Percentiles rank a stretch among this genome's conserved stretches.
Conservation (phyloP, 2,888 invertebrate genomes). For the Shargacucullia verbasci region DNA sequence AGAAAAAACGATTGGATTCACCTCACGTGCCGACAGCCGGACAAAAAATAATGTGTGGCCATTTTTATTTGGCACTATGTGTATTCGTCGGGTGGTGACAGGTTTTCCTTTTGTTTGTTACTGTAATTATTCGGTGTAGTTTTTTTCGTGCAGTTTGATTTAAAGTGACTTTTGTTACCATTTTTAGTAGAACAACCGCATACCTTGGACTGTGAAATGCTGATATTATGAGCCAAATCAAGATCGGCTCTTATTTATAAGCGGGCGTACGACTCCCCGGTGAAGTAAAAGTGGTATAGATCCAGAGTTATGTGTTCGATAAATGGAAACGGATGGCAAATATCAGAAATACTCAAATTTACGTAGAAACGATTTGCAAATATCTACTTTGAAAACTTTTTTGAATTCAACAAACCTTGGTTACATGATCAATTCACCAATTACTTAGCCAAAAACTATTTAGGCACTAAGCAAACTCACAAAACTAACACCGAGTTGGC, state of each 20-base stretch:
- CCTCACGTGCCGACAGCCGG: slow-evolving; percentile 78
- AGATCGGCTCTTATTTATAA: too few relatives aligned
- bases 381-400: slow-evolving; percentile 8
- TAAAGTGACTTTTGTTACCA: not conserved
- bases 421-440: slow-evolving; percentile 53
- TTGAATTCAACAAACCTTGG: slow-evolving; percentile 28
- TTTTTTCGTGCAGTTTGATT: slow-evolving; percentile 25
- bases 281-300: too few relatives aligned
- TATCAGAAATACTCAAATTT: too few relatives aligned
- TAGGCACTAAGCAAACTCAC: slow-evolving; percentile 49
- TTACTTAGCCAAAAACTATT: slow-evolving; percentile 56
- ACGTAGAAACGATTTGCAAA: too few relatives aligned
- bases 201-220: too few relatives aligned
- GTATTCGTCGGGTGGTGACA: slow-evolving; percentile 61
- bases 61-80: slow-evolving; percentile 73
- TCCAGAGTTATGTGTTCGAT: too few relatives aligned
- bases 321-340: too few relatives aligned
- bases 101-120: slow-evolving; percentile 57
- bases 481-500: slow-evolving; percentile 55
- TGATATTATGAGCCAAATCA: too few relatives aligned
- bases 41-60: slow-evolving; percentile 71
- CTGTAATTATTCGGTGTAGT: slow-evolving; percentile 54
- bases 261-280: too few relatives aligned
- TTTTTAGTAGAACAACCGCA: too few relatives aligned
- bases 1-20: slow-evolving; percentile 84